Evolutionary conservation across 2,113 vertebrate genomes (phyloP).

Genomic region (Saguinus midas): DNA sequence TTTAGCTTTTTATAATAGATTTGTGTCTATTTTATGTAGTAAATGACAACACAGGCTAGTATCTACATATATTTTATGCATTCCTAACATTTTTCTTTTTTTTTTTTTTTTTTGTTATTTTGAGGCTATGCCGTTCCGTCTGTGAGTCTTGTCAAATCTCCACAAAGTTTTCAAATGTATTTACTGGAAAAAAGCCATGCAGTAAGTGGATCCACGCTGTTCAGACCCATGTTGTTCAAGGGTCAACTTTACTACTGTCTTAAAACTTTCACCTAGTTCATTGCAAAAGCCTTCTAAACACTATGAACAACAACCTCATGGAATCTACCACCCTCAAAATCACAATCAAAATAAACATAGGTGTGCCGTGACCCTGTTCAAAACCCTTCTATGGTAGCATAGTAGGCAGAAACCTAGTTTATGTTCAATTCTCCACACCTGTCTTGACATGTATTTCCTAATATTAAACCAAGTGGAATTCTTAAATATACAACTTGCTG

Average conservation of each 20-base stretch:
- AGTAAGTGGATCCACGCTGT: not conserved
- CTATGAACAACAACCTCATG: not conserved
- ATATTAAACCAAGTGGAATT: not conserved
- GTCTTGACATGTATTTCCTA: not conserved
- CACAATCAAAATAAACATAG: not conserved
- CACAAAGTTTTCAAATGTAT: not conserved
- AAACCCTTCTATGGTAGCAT: not conserved
- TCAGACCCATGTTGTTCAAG: not conserved
- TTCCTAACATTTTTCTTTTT: not conserved
- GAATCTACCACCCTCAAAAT: conserved; percentile 10
- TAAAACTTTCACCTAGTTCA: conserved; percentile 18
- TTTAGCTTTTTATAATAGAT: not conserved
- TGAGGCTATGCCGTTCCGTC: not conserved
- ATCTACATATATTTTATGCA: not conserved
- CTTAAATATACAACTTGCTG: not conserved
- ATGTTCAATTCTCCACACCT: not conserved
- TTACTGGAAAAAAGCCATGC: not conserved
- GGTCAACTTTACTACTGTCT: not conserved
- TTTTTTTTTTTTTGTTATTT: not conserved
- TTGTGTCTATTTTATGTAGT: not conserved
- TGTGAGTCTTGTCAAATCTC: not conserved
- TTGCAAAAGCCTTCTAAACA: not conserved
- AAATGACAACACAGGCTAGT: not conserved
- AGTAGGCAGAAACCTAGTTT: not conserved
- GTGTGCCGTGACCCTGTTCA: not conserved